These are phyloP conservation scores for Coranthus polyacanthus DNA, from an alignment of 2,797 vertebrate genomes.

Conservation along the genomic window DNA sequence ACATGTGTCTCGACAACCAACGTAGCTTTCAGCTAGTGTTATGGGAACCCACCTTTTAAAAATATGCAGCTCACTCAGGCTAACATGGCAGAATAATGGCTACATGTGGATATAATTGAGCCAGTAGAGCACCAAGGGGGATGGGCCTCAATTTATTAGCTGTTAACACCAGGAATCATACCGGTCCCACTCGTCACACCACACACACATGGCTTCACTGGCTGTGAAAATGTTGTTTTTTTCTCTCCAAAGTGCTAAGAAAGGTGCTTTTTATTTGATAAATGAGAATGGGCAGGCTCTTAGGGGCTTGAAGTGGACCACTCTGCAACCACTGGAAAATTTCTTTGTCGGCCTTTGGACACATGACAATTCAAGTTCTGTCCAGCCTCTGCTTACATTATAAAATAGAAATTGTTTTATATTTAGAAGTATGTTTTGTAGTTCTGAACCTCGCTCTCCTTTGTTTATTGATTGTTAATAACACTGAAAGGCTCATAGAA, in stretches of 20 bases:
- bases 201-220: conserved; percentile 58
- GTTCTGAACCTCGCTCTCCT: background rate
- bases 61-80: conserved; percentile 74
- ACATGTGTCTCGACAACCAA: conserved; percentile 70
- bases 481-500: background rate
- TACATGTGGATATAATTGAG: conserved; percentile 85
- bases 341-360: conserved; percentile 42
- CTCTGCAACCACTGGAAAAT: conserved; percentile 58
- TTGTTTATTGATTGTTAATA: background rate
- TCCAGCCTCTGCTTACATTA: conserved; percentile 16
- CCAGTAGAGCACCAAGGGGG: conserved; percentile 67
- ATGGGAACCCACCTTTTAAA: conserved; percentile 80
- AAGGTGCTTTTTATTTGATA: conserved; percentile 80
- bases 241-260: conserved; percentile 71
- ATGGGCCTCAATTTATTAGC: conserved; percentile 82
- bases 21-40: conserved; percentile 74
- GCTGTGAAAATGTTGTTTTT: conserved; percentile 76
- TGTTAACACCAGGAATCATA: conserved; percentile 84
- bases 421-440: conserved; percentile 1
- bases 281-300: conserved; percentile 71
- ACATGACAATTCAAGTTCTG: conserved; percentile 43
- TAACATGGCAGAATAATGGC: conserved; percentile 77
- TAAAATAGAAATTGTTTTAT: conserved; percentile 22
- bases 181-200: conserved; percentile 65
- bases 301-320: conserved; percentile 55